These are phyloP conservation scores for Serinus canaria DNA, from an alignment of 2,113 vertebrate species.

Conservation along the genomic window DNA sequence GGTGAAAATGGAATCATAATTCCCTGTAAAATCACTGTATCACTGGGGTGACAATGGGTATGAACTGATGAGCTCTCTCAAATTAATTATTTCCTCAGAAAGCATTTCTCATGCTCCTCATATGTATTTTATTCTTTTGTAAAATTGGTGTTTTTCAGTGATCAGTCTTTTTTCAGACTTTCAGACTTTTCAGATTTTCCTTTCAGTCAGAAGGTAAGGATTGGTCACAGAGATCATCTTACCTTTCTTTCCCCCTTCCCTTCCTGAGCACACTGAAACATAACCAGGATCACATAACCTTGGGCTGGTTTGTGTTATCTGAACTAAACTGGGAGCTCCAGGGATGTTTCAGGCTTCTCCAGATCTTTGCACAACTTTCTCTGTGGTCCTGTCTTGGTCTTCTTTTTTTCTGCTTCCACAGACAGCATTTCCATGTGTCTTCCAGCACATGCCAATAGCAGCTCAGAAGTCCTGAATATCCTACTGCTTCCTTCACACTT, in stretches of 20 bases:
- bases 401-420: neutral
- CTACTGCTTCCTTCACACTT: neutral
- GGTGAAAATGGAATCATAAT: neutral
- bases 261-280: neutral
- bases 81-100: conserved; percentile 18
- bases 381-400: neutral
- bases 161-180: neutral
- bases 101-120: neutral
- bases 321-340: neutral
- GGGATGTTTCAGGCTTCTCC: neutral
- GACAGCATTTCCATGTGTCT: neutral
- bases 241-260: neutral
- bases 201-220: fast-evolving
- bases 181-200: neutral
- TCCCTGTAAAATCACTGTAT: neutral
- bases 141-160: neutral
- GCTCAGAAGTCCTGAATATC: neutral
- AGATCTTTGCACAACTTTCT: neutral
- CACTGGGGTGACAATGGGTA: neutral
- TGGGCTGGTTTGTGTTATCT: neutral
- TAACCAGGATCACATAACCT: neutral
- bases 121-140: neutral
- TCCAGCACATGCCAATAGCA: neutral
- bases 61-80: neutral
- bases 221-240: neutral